phyloP scores from a whole-genome alignment of 2,113 vertebrate species.

The Pollachius pollachius region DNA sequence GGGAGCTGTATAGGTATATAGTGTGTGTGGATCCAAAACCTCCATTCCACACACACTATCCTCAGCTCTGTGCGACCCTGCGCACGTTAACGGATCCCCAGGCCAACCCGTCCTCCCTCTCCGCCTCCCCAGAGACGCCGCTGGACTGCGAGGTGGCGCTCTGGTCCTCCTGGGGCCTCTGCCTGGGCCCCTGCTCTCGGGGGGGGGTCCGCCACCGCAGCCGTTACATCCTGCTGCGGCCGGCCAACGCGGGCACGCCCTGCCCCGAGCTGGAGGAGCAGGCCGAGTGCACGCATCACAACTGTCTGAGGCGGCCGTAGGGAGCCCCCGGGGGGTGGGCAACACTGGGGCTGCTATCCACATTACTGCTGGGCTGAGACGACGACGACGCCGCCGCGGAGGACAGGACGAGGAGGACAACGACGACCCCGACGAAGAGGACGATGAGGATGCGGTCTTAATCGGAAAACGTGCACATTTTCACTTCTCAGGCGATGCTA shows the following conservation, averaged over 20 bases:
- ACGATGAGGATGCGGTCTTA: too few species aligned
- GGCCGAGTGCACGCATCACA: constrained; percentile 69
- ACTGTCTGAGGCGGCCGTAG: constrained; percentile 67
- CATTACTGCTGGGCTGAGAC: constrained; percentile 44
- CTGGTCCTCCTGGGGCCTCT: constrained; percentile 81
- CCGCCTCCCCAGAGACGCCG: constrained; percentile 64
- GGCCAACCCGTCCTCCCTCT: background rate
- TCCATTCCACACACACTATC: too few species aligned
- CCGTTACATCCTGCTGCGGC: constrained; percentile 78
- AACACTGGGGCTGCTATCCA: constrained; percentile 49
- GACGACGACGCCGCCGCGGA: background rate
- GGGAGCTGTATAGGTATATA: too few species aligned
- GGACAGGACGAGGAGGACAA: too few species aligned
- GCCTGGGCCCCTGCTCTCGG: constrained; percentile 70
- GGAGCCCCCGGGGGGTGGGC: background rate
- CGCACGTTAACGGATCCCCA: background rate
- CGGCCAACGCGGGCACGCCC: constrained; percentile 72
- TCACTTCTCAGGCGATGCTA: constrained; percentile 17
- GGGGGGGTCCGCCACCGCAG: constrained; percentile 72
- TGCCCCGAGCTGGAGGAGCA: constrained; percentile 80
- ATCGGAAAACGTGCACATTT: background rate
- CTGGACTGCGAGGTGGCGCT: constrained; percentile 78
- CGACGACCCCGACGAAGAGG: too few species aligned
- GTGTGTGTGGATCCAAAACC: too few species aligned
- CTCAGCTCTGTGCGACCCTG: background rate